Evolutionary conservation across 2,888 invertebrate species (phyloP).

Genomic region (Anarsia innoxiella): DNA sequence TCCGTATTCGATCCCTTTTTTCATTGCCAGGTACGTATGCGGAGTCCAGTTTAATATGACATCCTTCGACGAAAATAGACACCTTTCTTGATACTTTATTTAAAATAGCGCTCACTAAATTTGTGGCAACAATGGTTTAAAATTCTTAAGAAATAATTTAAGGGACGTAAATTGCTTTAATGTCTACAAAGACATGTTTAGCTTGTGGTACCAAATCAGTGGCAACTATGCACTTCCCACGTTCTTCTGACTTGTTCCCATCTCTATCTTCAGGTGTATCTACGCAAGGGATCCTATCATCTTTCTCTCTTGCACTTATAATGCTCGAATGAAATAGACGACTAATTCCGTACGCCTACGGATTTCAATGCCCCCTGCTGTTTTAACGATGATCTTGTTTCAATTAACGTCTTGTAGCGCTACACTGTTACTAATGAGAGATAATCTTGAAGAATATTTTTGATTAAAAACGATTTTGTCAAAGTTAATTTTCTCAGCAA

Average conservation of each 20-base stretch:
- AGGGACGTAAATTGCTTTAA: too few species aligned
- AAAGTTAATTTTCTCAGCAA: too few species aligned
- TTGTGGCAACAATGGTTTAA: too few species aligned
- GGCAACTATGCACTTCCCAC: too few species aligned
- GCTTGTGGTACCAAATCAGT: too few species aligned
- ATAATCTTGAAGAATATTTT: slow-evolving; percentile 1
- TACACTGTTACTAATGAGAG: slow-evolving; percentile 12
- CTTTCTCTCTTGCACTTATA: slow-evolving; percentile 25
- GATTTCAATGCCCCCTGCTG: slow-evolving; percentile 40
- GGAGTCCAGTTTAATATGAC: not conserved
- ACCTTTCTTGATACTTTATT: too few species aligned
- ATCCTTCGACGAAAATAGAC: too few species aligned
- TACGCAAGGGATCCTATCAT: slow-evolving; percentile 19
- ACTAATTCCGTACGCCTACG: slow-evolving; percentile 44
- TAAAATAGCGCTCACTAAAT: too few species aligned
- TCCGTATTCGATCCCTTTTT: slow-evolving; percentile 26
- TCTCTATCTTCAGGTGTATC: not conserved
- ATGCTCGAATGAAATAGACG: slow-evolving; percentile 27
- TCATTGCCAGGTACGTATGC: slow-evolving; percentile 38
- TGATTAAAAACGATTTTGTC: too few species aligned
- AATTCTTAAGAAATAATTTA: too few species aligned
- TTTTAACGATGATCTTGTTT: slow-evolving; percentile 48
- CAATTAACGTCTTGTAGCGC: slow-evolving; percentile 47
- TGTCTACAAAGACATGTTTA: too few species aligned
- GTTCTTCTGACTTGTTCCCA: not conserved